Conservation (phyloP, 2,888 invertebrate genomes). For the Euzetes globulus region DNA sequence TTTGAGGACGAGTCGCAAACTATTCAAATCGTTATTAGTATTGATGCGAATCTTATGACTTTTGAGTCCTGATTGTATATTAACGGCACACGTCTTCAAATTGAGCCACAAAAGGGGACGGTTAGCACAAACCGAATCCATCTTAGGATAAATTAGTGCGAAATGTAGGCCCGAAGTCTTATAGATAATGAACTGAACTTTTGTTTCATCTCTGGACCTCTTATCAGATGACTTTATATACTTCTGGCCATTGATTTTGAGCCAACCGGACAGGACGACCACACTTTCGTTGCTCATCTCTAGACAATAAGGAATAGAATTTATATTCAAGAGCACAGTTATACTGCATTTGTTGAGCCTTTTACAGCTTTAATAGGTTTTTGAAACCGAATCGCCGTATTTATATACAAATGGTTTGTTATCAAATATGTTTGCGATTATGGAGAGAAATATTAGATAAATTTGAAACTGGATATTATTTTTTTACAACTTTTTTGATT, state of each 20-base stretch:
- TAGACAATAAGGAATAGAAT: no score
- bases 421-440: slow-evolving; percentile 1
- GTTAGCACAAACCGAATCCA: neutral
- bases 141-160: neutral
- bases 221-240: neutral
- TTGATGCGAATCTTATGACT: neutral
- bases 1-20: neutral
- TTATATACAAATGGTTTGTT: neutral
- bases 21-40: neutral
- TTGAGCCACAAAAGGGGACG: neutral
- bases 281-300: neutral
- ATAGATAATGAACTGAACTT: slow-evolving; percentile 6
- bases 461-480: neutral
- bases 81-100: neutral
- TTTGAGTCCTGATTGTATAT: neutral
- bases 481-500: neutral
- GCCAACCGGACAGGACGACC: neutral
- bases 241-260: neutral
- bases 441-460: neutral
- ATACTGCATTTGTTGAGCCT: neutral
- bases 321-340: neutral
- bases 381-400: neutral
- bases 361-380: neutral
- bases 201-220: neutral
- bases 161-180: slow-evolving; percentile 16